Base-by-base conservation (phyloP, 1,140 invertebrate species). In the Pseudoatta argentina region DNA sequence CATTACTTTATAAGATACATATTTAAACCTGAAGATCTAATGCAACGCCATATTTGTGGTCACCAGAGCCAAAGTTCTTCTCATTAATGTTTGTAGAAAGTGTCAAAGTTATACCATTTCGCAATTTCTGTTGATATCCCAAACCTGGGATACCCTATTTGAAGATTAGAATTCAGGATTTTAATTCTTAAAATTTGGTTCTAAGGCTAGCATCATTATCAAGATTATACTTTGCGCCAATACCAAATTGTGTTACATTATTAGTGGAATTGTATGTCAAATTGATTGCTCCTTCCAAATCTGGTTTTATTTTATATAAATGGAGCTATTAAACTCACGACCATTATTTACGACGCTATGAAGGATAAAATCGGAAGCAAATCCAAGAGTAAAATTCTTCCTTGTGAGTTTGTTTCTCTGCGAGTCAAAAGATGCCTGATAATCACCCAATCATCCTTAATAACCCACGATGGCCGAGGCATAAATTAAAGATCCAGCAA, bases 61-160 rank as follows among this genome's bases (percentile, higher is more conserved):
- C 98, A 89, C 99, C 99, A 90, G 98, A 97, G 94, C 99, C 98
- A 96, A 99, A 99, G 96, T 99, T 99, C 96, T 99, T 99, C 66
- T 98, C 98, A 95, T 99, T 98, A 93, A 99, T 97, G 91, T 99
- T 97, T 51, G 98, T 96, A 53, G 98, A 99, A 89, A 99, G 96
- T 64, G 98, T 98, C 83, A 99, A 95, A 91, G 97, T 98, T 78
- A 99, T 97, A 94, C 98, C 98, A 94, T 98, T 97, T 91, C 98
- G 97, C 71, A 99, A 95, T 94, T 97, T 98, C 94, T 99, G 98
- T 95, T 98, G 98, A 94, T 99, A 99, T 67, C 98, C 98, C 91
- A 99, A 96, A 92, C 99, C 99, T 24, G 24, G 24, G 24, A 24
- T 24, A 24, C 24, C 24, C 24, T 93, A 99, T 97, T 94, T 99